These are phyloP conservation scores for Hylaeus volcanicus DNA, from an alignment of 1,140 invertebrate species.

Conservation along the genomic window DNA sequence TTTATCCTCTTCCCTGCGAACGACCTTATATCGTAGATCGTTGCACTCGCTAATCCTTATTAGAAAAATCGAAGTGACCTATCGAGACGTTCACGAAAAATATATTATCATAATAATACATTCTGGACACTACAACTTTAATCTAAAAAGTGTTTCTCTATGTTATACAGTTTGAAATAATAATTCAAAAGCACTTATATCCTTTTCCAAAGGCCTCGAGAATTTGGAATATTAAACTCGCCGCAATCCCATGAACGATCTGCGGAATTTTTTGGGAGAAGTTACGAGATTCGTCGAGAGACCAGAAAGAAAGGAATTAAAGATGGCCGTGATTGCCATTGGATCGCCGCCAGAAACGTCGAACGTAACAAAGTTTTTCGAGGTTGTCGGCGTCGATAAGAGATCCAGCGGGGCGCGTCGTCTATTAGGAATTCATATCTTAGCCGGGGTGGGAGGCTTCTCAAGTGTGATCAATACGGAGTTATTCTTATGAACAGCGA, in stretches of 20 bases:
- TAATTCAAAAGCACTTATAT: too few species aligned
- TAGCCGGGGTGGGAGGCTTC: constrained; percentile 49
- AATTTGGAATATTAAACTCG: too few species aligned
- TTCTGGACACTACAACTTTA: too few species aligned
- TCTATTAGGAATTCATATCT: constrained; percentile 77
- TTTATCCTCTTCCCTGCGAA: too few species aligned
- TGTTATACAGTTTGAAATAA: too few species aligned
- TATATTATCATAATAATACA: too few species aligned
- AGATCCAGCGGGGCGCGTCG: constrained; percentile 35
- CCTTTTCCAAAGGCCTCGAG: too few species aligned
- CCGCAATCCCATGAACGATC: neutral
- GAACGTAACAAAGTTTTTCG: constrained; percentile 69
- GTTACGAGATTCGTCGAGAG: constrained; percentile 66
- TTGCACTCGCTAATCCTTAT: too few species aligned
- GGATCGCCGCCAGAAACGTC: constrained; percentile 69
- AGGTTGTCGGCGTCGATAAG: constrained; percentile 57
- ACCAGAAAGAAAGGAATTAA: constrained; percentile 75
- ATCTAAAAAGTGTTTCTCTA: too few species aligned
- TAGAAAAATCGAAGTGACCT: too few species aligned
- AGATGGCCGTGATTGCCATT: constrained; percentile 73
- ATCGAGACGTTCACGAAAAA: too few species aligned
- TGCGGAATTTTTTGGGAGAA: constrained; percentile 31
- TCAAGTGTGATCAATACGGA: constrained; percentile 74
- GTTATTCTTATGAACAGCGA: constrained; percentile 72
- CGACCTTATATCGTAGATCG: too few species aligned